Evolutionary conservation across 2,888 invertebrate species (phyloP), one percentile per base, ranked within the genome.

Genomic region (Drosophila demipolita): DNA sequence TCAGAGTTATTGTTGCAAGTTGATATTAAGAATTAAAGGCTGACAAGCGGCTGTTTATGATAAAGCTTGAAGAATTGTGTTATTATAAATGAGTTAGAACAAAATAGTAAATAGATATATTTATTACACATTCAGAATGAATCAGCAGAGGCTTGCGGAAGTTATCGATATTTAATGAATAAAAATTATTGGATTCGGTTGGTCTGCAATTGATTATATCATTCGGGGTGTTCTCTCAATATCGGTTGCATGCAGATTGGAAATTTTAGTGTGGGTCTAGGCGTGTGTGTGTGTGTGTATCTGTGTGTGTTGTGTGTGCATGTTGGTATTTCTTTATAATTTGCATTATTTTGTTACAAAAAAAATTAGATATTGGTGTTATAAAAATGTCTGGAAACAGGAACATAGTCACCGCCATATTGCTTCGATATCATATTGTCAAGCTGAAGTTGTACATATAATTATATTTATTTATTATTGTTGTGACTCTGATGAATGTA

Each of bases 361-460:
- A 53, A 69, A 69, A 60, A 77, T 64, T 57, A 62, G 71, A 80
- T 75, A 54, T 75, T 64, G 71, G 70, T 69, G 66, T 81, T 78
- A 59, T 55, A 61, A 71, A 66, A 66, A 72, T 75, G 70, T 73
- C 83, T 85, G 73, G 53, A 75, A 75, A 63, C 66, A 73, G 82
- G 87, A 85, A 92, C 91, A 92, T 91, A 92, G 86, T 92, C 92
- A 93, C 93, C 93, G 93, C 93, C 93, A 93, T 93, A 93, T 93
- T 93, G 93, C 93, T 93, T 93, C 83, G 87, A 82, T 87, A 87
- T 87, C 87, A 83, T 82, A 83, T 83, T 86, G 87, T 87, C 87
- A 73, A 73, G 77, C 53, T 83, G 33, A 70, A 66, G 67, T 64
- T 64, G 53, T 66, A 38, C 54, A 32, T 23, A 29, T 45, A 40